These are phyloP conservation scores for Rotaria socialis DNA, from an alignment of 2,888 invertebrate genomes.

Conservation along the genomic window DNA sequence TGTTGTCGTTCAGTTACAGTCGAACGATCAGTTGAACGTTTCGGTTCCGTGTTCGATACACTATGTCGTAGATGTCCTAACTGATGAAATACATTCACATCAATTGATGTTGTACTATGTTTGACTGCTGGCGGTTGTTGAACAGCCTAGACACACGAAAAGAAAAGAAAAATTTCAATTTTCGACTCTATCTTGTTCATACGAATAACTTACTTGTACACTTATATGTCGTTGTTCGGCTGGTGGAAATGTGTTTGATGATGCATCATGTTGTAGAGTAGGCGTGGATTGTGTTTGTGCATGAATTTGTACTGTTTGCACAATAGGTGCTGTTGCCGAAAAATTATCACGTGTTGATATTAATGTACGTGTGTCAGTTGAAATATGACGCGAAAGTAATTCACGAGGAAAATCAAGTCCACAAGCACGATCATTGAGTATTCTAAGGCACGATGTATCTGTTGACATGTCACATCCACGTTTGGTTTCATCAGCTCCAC, in stretches of 20 bases:
- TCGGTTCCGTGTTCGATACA: not conserved
- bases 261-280: not conserved
- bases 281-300: not conserved
- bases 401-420: conserved; percentile 15
- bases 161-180: not conserved
- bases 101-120: not conserved
- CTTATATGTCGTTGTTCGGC: conserved; percentile 29
- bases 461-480: not conserved
- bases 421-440: not conserved
- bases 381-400: not conserved
- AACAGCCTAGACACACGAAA: not conserved
- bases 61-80: not conserved
- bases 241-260: not conserved
- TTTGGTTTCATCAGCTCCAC: not conserved
- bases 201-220: not conserved
- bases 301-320: not conserved
- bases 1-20: not conserved
- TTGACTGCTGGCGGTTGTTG: not conserved
- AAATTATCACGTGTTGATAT: conserved; percentile 36
- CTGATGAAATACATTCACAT: conserved; percentile 12
- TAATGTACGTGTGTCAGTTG: conserved; percentile 29
- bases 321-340: not conserved
- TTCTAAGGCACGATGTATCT: not conserved
- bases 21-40: conserved; percentile 14
- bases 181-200: not conserved